Conservation (phyloP, 2,797 vertebrate genomes). For the Gymnoscopelus braueri region DNA sequence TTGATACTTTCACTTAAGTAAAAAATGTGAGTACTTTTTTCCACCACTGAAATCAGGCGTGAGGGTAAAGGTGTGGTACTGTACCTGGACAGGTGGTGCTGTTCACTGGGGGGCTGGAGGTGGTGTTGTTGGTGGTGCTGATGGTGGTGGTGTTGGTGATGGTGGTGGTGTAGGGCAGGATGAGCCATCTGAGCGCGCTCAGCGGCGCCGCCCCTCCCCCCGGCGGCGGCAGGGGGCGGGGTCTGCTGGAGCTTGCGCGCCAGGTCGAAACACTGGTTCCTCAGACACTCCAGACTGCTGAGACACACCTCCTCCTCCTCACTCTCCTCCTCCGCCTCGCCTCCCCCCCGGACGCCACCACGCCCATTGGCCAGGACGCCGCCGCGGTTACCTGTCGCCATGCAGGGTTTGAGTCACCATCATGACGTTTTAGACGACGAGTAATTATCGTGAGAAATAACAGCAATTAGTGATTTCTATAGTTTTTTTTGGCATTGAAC, state of each 20-base stretch:
- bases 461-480: no score
- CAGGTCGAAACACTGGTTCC: conserved; percentile 97
- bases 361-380: conserved; percentile 72
- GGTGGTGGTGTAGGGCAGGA: not conserved
- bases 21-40: no score
- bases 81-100: conserved; percentile 62
- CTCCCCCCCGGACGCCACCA: conserved; percentile 62
- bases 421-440: no score
- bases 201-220: no score
- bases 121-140: conserved; percentile 38
- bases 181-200: no score
- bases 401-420: no score
- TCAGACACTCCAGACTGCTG: conserved; percentile 95
- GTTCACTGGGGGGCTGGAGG: conserved; percentile 49
- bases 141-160: conserved; percentile 70
- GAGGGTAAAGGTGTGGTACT: no score
- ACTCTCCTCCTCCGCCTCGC: conserved; percentile 87
- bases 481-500: no score
- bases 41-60: no score
- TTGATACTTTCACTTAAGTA: no score
- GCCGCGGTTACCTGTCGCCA: conserved; percentile 62
- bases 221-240: conserved; percentile 78
- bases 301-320: conserved; percentile 90
- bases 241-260: conserved; percentile 94
- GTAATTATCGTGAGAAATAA: no score